Evolutionary conservation across 2,797 vertebrate species (phyloP), one percentile per base, ranked within the genome.

Genomic region (Sciurus vulgaris): DNA sequence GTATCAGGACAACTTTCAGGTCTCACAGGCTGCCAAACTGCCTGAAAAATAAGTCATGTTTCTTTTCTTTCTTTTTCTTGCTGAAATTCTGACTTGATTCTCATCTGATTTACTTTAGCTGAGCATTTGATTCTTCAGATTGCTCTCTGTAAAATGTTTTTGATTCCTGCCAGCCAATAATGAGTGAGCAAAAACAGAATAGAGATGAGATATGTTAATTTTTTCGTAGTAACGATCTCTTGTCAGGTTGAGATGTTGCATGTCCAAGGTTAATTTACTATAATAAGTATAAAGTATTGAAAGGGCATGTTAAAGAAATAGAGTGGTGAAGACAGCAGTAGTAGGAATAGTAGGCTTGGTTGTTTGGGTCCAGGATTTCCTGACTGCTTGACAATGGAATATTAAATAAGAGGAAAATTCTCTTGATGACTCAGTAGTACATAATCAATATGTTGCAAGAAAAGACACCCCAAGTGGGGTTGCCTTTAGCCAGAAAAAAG

Each of bases 51-150:
- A 73, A 67, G 35, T 86, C 33, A 24, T 54, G 30, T 76, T 82
- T 51, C 38, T 28, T 77, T 84, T 70, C 56, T 76, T 84, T 73
- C 63, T 30, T 51, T 82, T 72, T 56, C 76, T 69, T 88, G 28
- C 84, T 84, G 76, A 87, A 65, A 79, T 73, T 89, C 17, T 76
- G 86, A 59, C 22, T 74, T 91, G 24, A 72, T 85, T 89, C 61
- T 89, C 47, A 54, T 63, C 24, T 81, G 13, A 49, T 89, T 86
- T 76, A 61, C 67, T 63, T 93, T 38, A 74, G 61, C 28, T 69
- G 51, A 69, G 83, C n/a, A 74, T 17, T 83, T 69, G 86, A 35
- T 84, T 84, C 41, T 72, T 95, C 70, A 73, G 51, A 83, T 65
- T 14, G n/a, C 63, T 17, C 12, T 82, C 83, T 87, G 24, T 83